Evolutionary conservation across 1,140 invertebrate species (phyloP), one percentile per base, ranked within the genome.

Genomic region (Sycophila sp.): DNA sequence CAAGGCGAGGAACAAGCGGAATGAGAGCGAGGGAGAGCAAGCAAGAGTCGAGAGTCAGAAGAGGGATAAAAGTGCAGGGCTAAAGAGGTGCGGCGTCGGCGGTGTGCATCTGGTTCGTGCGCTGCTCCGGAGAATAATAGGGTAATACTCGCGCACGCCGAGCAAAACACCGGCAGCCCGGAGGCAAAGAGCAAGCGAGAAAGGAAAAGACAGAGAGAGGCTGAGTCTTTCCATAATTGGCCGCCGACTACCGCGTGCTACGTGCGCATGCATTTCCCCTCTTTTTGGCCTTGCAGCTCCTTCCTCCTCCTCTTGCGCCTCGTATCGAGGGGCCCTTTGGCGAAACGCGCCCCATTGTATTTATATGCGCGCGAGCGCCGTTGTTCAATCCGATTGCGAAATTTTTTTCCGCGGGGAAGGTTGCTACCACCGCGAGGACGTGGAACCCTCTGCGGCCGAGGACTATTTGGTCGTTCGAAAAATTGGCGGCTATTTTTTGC

Each of bases 171-270:
- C 68, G 38, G 47, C 74, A 71, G 71, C 56, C 47, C 28, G 60
- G 42, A 19, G 28, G 59, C 59, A 36, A 36, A 10, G 17, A 38
- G 1, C 30, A 22, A 8, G 49, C 73, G 71, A 71, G 24, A 24
- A 19, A 15, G 76, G 76, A n/a, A n/a, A n/a, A n/a, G n/a, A n/a
- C n/a, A n/a, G n/a, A n/a, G n/a, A n/a, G n/a, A n/a, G n/a, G n/a
- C n/a, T n/a, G n/a, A n/a, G n/a, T n/a, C 76, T 78, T 79, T 77
- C 78, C 79, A 80, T 84, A 84, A 84, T 84, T 85, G 81, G 81
- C 70, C 77, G 74, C 53, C 71, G 38, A 45, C 42, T 69, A 32
- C 30, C n/a, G 28, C 45, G 32, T 68, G 56, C 75, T 76, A 70
- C 71, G 19, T 62, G 36, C 47, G 32, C 70, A 65, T 66, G 24